Conservation (phyloP, 2,113 vertebrate species). For the Microtus montanus region DNA sequence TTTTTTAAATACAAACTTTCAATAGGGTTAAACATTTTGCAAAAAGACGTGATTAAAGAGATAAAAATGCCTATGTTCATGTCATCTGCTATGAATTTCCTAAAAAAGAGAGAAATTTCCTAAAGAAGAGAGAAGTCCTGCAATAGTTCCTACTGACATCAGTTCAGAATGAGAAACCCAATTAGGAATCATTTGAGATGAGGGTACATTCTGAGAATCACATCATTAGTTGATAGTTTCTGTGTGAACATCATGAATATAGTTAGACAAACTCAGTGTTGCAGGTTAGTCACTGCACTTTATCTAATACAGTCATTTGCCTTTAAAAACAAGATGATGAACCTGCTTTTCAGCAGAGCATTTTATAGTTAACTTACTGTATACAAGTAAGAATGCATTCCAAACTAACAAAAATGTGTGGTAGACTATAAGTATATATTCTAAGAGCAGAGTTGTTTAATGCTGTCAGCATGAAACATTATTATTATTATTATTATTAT, state of each 20-base stretch:
- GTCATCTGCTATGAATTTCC: not conserved
- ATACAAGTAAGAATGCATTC: not conserved
- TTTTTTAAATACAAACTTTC: slow-evolving; percentile 31
- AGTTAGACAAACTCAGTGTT: not conserved
- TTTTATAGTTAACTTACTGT: not conserved
- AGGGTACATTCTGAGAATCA: not conserved
- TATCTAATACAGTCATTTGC: not conserved
- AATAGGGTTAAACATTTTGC: not conserved
- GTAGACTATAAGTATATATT: not conserved
- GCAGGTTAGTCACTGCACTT: not conserved
- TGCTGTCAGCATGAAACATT: not conserved
- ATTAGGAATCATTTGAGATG: not conserved
- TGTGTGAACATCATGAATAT: too few species aligned
- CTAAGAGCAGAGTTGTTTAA: not conserved
- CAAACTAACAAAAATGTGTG: not conserved
- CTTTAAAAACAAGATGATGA: not conserved
- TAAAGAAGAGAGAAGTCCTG: not conserved
- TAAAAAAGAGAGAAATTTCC: not conserved
- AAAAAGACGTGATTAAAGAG: not conserved
- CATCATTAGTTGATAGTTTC: not conserved
- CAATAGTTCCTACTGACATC: not conserved
- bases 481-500: not conserved
- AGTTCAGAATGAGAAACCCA: not conserved
- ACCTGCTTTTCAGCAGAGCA: not conserved
- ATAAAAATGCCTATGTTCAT: not conserved